Conservation (phyloP, 2,888 invertebrate species). For the Prostheceraeus crozeri region DNA sequence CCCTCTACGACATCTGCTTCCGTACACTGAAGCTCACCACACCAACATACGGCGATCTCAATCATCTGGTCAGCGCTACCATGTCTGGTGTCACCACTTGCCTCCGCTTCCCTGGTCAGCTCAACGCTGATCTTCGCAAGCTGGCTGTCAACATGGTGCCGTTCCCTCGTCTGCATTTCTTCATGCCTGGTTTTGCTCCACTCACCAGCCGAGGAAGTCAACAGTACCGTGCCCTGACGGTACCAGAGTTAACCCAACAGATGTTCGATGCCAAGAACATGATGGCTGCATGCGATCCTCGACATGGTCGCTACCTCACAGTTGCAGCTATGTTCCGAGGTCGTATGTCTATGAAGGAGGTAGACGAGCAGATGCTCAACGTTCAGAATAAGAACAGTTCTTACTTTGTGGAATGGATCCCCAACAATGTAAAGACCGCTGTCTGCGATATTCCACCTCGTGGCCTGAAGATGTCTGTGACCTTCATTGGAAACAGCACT, state of each 20-base stretch:
- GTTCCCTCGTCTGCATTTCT: conserved; percentile 38
- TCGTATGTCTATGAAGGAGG: conserved; percentile 40
- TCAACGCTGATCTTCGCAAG: conserved; percentile 39
- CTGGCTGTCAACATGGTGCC: conserved; percentile 39
- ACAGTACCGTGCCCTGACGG: conserved; percentile 33
- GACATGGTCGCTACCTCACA: conserved; percentile 37
- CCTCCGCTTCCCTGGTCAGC: conserved; percentile 36
- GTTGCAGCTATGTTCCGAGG: conserved; percentile 36
- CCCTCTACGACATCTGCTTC: conserved; percentile 39
- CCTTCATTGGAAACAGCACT: conserved; percentile 64
- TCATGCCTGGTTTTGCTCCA: conserved; percentile 39
- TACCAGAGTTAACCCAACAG: conserved; percentile 37
- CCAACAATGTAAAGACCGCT: conserved; percentile 76
- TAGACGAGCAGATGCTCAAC: conserved; percentile 73
- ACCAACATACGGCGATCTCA: conserved; percentile 39
- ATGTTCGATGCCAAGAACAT: conserved; percentile 38
- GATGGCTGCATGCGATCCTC: conserved; percentile 38
- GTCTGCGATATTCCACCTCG: conserved; percentile 81
- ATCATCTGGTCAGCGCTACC: conserved; percentile 37
- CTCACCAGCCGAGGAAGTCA: conserved; percentile 31
- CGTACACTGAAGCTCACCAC: conserved; percentile 36
- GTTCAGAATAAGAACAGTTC: conserved; percentile 82
- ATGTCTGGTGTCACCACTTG: conserved; percentile 39
- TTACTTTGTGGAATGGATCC: conserved; percentile 77
- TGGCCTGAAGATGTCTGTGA: conserved; percentile 77